Evolutionary conservation across 2,113 vertebrate genomes (phyloP).

Genomic region (Bujurquina vittata): DNA sequence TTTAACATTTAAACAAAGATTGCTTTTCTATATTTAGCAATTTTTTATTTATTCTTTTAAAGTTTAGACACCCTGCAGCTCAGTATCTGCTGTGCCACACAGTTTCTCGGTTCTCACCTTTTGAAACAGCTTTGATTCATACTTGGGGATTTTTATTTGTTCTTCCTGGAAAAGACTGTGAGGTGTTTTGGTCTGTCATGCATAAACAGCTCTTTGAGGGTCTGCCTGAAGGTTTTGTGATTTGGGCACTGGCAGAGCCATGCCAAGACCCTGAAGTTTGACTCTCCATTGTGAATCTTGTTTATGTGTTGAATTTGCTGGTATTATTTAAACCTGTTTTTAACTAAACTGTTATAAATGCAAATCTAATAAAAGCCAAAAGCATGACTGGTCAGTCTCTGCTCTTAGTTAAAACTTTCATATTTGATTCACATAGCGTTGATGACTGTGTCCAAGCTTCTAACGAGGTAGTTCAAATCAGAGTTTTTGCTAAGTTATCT

Average conservation of each 20-base stretch:
- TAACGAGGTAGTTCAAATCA: not conserved
- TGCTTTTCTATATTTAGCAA: not conserved
- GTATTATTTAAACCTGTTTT: not conserved
- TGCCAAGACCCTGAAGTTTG: not conserved
- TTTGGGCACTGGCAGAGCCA: too few species aligned
- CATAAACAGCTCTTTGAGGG: too few species aligned
- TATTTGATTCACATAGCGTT: not conserved
- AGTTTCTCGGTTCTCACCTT: not conserved
- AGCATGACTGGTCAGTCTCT: not conserved
- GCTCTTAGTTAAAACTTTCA: not conserved
- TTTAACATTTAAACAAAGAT: conserved; percentile 1
- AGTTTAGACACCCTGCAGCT: not conserved
- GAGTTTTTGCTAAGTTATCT: not conserved
- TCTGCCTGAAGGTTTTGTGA: too few species aligned
- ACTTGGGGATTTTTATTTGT: not conserved
- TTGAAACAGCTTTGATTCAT: not conserved
- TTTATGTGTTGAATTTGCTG: not conserved
- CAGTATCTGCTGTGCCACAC: not conserved
- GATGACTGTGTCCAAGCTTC: not conserved
- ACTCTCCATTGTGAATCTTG: not conserved
- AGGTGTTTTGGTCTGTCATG: too few species aligned
- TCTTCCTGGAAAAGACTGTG: too few species aligned
- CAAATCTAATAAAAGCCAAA: not conserved
- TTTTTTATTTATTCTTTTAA: not conserved
- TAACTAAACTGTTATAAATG: not conserved